Conservation (phyloP, 2,113 vertebrate genomes). For the Oncorhynchus clarkii region DNA sequence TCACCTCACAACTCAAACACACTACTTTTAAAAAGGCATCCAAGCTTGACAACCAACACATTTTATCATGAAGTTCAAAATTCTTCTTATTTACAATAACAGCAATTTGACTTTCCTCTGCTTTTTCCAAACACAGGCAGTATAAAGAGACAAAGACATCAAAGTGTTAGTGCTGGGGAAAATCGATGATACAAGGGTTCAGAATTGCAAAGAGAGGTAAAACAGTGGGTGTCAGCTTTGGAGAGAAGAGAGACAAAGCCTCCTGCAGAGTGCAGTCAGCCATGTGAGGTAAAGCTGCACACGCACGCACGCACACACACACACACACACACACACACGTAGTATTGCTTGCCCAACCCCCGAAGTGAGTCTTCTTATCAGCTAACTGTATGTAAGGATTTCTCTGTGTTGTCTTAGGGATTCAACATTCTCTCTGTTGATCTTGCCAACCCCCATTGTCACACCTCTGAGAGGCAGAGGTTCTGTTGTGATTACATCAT, state of each 20-base stretch:
- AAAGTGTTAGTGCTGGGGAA: neutral
- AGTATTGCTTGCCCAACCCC: no score
- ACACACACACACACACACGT: constrained; percentile 1
- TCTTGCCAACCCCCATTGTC: no score
- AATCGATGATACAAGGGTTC: constrained; percentile 1
- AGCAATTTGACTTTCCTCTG: neutral
- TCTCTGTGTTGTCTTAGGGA: no score
- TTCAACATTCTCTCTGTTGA: no score
- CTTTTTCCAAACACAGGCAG: neutral
- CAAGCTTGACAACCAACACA: neutral
- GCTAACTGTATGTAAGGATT: no score
- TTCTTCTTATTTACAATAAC: neutral
- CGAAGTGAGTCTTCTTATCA: no score
- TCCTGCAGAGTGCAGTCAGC: neutral
- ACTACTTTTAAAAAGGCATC: neutral
- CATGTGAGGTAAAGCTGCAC: neutral
- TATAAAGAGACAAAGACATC: neutral
- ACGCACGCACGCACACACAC: neutral
- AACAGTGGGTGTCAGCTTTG: neutral
- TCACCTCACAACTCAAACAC: neutral
- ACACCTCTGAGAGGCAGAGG: no score
- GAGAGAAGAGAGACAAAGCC: neutral
- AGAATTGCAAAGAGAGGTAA: neutral
- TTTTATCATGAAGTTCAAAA: neutral
- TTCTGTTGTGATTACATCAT: no score